Base-by-base conservation (phyloP, 2,888 invertebrate species). In the Hirtodrosophila alboralis region DNA sequence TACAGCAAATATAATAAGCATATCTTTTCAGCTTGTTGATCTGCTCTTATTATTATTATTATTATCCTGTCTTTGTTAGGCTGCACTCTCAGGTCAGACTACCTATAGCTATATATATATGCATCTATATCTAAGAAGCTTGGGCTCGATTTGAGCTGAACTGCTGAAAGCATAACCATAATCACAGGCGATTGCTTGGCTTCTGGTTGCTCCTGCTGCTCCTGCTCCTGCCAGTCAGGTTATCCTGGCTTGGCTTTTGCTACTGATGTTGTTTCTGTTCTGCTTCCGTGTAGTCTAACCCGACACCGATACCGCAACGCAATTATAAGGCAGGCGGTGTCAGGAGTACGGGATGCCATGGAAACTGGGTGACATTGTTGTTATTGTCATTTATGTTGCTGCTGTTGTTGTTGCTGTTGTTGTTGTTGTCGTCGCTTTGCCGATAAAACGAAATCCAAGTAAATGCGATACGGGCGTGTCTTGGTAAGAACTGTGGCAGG, bases 391-490 rank as follows among this genome's bases (percentile, higher is more conserved):
- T 61, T 52, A 33, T 51, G 51, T 40, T n/a, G 18, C 31, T 23
- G 58, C 45, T 18, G 18, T 4, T 18, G 18, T 18, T 18, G 18
- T 4, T 18, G 18, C 5, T 18, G 18, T 5, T 18, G 27, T 26
- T 51, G 23, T 23, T 40, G 6, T 12, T 41, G 34, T 18, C 57
- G 38, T 8, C 14, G 21, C 14, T 41, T 70, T 34, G 44, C 63
- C 75, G 75, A 84, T 84, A 79, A 81, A 72, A 62, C 47, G 72
- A 84, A 81, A 84, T 75, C 64, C 83, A 71, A 84, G 78, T 77
- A 77, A 78, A 78, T 70, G 84, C 75, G 78, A 77, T 73, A 76
- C 67, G 81, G 71, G 59, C 63, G 63, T 63, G 71, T 69, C 77
- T 76, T 76, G 69, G 40, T 21, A 28, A 21, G 45, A 26, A 13